phyloP scores from a whole-genome alignment of 1,140 invertebrate genomes.

The Brachionus calyciflorus region DNA sequence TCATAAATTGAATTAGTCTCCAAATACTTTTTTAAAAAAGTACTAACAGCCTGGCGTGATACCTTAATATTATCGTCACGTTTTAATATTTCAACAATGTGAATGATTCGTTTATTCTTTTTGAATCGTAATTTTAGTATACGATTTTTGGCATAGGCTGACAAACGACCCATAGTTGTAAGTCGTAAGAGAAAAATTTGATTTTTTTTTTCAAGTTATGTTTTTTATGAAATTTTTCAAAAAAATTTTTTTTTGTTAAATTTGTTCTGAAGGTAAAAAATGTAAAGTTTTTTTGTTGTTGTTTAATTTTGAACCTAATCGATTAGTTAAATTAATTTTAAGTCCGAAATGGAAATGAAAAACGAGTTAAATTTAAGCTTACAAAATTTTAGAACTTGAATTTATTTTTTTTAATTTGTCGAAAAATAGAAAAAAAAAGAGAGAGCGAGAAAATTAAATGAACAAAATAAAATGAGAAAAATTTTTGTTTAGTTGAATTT shows the following conservation, averaged over 20 bases:
- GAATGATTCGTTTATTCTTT: slow-evolving; percentile 46
- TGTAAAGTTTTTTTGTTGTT: background rate
- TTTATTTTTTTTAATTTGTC: background rate
- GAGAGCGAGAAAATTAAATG: background rate
- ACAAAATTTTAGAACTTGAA: slow-evolving; percentile 27
- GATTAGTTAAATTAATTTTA: slow-evolving; percentile 42
- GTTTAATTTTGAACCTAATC: slow-evolving; percentile 22
- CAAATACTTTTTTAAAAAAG: slow-evolving; percentile 38
- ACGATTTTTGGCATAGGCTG: slow-evolving; percentile 45
- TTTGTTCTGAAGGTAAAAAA: slow-evolving; percentile 6
- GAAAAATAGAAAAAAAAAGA: slow-evolving; percentile 5
- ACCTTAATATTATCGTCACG: slow-evolving; percentile 45
- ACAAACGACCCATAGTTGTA: slow-evolving; percentile 30
- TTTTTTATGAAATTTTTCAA: no score
- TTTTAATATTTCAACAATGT: slow-evolving; percentile 43
- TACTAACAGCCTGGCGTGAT: slow-evolving; percentile 34
- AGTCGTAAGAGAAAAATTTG: background rate
- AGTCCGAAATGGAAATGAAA: background rate
- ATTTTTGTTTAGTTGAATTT: slow-evolving; percentile 41
- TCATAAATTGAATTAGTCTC: slow-evolving; percentile 44
- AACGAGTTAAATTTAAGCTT: slow-evolving; percentile 29
- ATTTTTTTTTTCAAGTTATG: no score
- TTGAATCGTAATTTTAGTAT: slow-evolving; percentile 40
- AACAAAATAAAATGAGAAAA: no score
- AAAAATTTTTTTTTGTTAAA: background rate